Percentiles rank a stretch among this genome's conserved stretches.
phyloP scores from a whole-genome alignment of 1,140 invertebrate genomes.

The Pantala flavescens region DNA sequence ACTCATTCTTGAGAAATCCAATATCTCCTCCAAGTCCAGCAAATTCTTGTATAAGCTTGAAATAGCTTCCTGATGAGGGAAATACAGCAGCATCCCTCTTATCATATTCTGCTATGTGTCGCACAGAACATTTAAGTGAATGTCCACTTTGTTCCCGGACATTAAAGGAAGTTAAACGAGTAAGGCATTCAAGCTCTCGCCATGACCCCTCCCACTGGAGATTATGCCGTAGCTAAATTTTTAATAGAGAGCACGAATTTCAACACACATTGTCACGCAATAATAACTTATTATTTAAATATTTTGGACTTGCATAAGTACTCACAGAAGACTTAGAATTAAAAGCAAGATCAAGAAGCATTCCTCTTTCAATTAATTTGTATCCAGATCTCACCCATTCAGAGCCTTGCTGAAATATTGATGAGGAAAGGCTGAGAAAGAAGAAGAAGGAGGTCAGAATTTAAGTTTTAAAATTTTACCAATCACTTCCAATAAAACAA shows the following conservation, averaged over 20 bases:
- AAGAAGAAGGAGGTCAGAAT: slow-evolving; percentile 19
- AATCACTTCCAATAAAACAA: slow-evolving; percentile 28
- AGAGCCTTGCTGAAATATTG: slow-evolving; percentile 56
- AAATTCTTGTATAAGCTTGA: slow-evolving; percentile 63
- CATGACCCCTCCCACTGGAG: slow-evolving; percentile 74
- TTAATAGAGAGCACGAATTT: slow-evolving; percentile 19
- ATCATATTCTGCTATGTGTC: slow-evolving; percentile 66
- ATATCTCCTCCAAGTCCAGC: slow-evolving; percentile 81
- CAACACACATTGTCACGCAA: background rate
- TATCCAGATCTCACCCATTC: slow-evolving; percentile 76
- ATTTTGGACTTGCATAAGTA: slow-evolving; percentile 18
- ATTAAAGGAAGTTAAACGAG: slow-evolving; percentile 55
- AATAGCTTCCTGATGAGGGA: slow-evolving; percentile 55
- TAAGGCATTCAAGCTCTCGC: slow-evolving; percentile 56
- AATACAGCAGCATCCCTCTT: slow-evolving; percentile 66
- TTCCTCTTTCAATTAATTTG: slow-evolving; percentile 49
- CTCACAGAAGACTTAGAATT: slow-evolving; percentile 43
- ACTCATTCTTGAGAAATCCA: slow-evolving; percentile 73
- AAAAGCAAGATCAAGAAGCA: slow-evolving; percentile 53
- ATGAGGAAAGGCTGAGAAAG: slow-evolving; percentile 47
- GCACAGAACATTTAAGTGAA: slow-evolving; percentile 71
- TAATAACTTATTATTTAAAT: background rate
- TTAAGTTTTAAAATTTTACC: background rate
- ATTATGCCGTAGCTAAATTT: slow-evolving; percentile 55
- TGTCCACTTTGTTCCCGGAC: slow-evolving; percentile 75